phyloP scores from a whole-genome alignment of 1,140 invertebrate genomes.

The Agrypnia vestita region DNA sequence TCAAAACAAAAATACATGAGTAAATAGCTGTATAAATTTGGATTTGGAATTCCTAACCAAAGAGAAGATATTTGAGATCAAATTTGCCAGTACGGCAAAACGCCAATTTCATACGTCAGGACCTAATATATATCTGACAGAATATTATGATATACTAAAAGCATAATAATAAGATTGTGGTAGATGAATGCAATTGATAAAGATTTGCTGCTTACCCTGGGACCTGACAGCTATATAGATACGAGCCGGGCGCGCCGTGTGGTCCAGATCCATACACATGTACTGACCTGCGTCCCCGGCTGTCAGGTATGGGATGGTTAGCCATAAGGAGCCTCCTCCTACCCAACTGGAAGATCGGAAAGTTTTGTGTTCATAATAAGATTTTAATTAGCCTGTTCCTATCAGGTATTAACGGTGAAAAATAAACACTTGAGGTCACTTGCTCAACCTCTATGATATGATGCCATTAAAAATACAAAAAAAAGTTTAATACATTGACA shows the following conservation, averaged over 20 bases:
- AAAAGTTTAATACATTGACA: not conserved
- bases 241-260: not conserved
- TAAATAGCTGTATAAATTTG: too few relatives aligned
- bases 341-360: conserved; percentile 25
- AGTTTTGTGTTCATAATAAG: not conserved
- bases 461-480: not conserved
- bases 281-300: conserved; percentile 50
- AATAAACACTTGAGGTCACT: not conserved
- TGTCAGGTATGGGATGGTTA: conserved; percentile 34
- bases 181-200: not conserved
- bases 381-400: not conserved
- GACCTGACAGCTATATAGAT: conserved; percentile 39
- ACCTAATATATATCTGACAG: too few relatives aligned
- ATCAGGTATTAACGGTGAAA: conserved; percentile 12
- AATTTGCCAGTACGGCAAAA: too few relatives aligned
- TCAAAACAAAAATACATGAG: too few relatives aligned
- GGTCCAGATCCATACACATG: conserved; percentile 41
- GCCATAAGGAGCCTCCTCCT: conserved; percentile 16
- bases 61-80: too few relatives aligned
- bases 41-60: too few relatives aligned
- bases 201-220: not conserved
- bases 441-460: not conserved
- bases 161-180: not conserved
- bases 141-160: too few relatives aligned
- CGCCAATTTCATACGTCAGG: too few relatives aligned